Percentiles rank a stretch among this genome's conserved stretches.
phyloP scores from a whole-genome alignment of 2,113 vertebrate genomes.

The Chlorocebus sabaeus region DNA sequence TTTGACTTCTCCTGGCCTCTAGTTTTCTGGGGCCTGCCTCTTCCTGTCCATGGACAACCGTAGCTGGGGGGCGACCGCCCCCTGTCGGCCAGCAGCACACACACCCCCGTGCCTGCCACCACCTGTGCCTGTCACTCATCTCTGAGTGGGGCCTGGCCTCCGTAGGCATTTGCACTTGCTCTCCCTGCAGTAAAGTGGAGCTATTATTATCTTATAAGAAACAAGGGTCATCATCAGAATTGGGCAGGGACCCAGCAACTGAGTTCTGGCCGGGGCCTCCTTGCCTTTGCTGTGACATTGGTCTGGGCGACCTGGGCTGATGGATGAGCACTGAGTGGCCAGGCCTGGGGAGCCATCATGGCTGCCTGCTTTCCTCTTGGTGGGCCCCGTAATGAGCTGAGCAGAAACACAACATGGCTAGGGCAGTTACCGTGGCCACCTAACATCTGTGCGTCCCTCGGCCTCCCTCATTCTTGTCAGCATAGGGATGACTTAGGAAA shows the following conservation, averaged over 20 bases:
- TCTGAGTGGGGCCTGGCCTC: background rate
- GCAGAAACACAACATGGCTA: background rate
- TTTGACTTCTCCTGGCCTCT: background rate
- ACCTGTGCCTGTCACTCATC: conserved; percentile 45
- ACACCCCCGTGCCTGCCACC: rapidly evolving
- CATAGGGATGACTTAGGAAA: background rate
- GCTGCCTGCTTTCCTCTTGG: background rate
- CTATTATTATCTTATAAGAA: conserved; percentile 37
- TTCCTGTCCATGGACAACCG: background rate
- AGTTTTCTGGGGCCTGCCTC: background rate
- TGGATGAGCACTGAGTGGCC: background rate
- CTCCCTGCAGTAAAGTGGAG: background rate
- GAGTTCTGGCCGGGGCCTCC: background rate
- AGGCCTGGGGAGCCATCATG: rapidly evolving
- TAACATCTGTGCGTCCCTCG: background rate
- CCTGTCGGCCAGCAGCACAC: background rate
- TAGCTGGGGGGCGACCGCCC: background rate
- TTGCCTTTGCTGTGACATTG: conserved; percentile 49
- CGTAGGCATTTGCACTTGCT: conserved; percentile 33
- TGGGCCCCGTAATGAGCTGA: background rate
- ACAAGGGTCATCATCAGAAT: background rate
- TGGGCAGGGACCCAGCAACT: background rate
- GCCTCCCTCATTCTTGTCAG: background rate
- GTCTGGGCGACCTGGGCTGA: background rate
- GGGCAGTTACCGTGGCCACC: background rate